Conservation (phyloP, 1,140 invertebrate species). For the Zaprionus davidi region DNA sequence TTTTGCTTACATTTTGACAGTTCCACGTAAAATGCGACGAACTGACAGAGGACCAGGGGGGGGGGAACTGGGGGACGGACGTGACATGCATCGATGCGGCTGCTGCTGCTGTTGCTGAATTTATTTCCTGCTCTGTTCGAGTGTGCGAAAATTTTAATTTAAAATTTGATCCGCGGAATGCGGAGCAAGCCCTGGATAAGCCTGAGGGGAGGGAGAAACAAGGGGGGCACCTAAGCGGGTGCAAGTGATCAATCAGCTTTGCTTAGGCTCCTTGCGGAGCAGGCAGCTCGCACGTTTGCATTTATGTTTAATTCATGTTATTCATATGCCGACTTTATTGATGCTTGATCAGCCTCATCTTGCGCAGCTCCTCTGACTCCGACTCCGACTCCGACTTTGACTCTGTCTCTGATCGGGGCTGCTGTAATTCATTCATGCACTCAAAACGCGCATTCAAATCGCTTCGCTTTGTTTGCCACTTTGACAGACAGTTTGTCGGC, state of each 20-base stretch:
- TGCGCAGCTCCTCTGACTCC: neutral
- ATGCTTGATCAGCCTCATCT: slow-evolving; percentile 62
- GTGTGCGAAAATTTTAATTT: slow-evolving; percentile 82
- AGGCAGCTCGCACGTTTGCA: slow-evolving; percentile 49
- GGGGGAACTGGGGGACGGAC: slow-evolving; percentile 21
- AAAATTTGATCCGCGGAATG: slow-evolving; percentile 55
- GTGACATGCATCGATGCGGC: slow-evolving; percentile 80
- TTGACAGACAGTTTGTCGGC: slow-evolving; percentile 81
- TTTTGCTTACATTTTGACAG: slow-evolving; percentile 78
- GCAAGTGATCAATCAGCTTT: slow-evolving; percentile 78
- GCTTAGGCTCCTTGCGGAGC: neutral
- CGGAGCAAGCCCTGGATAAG: slow-evolving; percentile 20
- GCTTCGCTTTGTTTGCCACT: slow-evolving; percentile 60
- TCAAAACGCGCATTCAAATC: slow-evolving; percentile 67
- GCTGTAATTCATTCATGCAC: slow-evolving; percentile 81
- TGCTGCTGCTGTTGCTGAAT: slow-evolving; percentile 55
- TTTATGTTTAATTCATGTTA: slow-evolving; percentile 83
- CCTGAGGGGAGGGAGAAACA: neutral
- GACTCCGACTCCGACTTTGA: slow-evolving; percentile 15
- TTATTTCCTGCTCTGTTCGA: slow-evolving; percentile 76
- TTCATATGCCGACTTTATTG: slow-evolving; percentile 82
- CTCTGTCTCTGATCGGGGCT: slow-evolving; percentile 12
- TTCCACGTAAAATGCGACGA: slow-evolving; percentile 76
- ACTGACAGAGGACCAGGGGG: slow-evolving; percentile 1
- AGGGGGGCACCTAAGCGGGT: slow-evolving; percentile 39